Evolutionary conservation across 2,113 vertebrate genomes (phyloP), one percentile per base, ranked within the genome.

Genomic region (Bombycilla garrulus): DNA sequence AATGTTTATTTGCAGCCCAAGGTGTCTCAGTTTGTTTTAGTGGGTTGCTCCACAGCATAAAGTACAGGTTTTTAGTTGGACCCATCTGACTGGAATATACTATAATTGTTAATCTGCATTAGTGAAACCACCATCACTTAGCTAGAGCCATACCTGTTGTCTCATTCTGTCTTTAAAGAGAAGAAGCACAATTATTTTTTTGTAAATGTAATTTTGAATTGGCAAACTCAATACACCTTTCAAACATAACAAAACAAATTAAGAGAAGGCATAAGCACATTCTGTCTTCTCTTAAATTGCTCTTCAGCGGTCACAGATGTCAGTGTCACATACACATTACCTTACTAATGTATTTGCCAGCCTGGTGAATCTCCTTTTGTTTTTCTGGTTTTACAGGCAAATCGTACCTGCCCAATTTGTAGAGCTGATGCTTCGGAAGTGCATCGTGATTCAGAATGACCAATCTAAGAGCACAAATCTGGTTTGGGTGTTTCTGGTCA

Each of bases 381-480:
- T 93, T 72, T 88, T 93, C 86, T 93, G 94, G 2, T 97, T 85
- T 97, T 96, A 62, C 96, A 99, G 99, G 99, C 99, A 67, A 99
- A 99, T 97, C 98, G 99, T 91, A 99, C 99, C 86, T 99, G 99
- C 96, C 99, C 99, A 4, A 99, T 99, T 97, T 99, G 99, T 96
- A 98, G 99, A 98, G 99, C 99, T 80, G 99, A 99, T 95, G 99
- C 99, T 93, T 99, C 99, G 0, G 99, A 99, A 98, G 99, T 99
- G 88, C 99, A 99, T 96, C 98, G 99, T 96, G 99, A 99, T 98
- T 99, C 99, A 53, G 99, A 99, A 98, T 99, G 98, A 99, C 97
- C 95, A 93, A 90, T 94, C 92, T 95, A 96, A 95, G 95, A 97
- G 96, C 97, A 98, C 97, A 97, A 97, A 87, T 97, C 92, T 96